phyloP scores from a whole-genome alignment of 1,140 invertebrate genomes.

The Rhynchophorus ferrugineus region DNA sequence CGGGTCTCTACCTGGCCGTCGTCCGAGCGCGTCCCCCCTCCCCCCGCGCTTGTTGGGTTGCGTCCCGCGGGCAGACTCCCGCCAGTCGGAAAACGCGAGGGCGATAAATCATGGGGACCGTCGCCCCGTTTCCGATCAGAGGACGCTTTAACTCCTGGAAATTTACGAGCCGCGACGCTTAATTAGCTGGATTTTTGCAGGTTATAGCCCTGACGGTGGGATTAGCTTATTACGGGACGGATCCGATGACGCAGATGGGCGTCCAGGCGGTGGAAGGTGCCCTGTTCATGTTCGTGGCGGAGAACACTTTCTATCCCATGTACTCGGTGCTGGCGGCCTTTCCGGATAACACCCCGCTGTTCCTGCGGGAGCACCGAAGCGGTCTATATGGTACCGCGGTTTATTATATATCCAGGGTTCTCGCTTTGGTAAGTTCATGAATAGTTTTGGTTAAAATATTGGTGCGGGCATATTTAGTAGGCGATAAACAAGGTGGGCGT shows the following conservation, averaged over 20 bases:
- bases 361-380: slow-evolving; percentile 67
- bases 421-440: slow-evolving; percentile 60
- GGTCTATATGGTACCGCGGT: slow-evolving; percentile 65
- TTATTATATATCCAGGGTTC: slow-evolving; percentile 68
- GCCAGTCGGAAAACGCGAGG: too few relatives aligned
- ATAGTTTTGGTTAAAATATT: slow-evolving; percentile 2
- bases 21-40: too few relatives aligned
- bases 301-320: slow-evolving; percentile 83
- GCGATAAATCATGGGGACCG: background rate
- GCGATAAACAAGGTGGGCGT: too few relatives aligned
- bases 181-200: slow-evolving; percentile 40
- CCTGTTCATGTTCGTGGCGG: slow-evolving; percentile 74
- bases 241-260: slow-evolving; percentile 60
- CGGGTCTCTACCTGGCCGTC: too few relatives aligned
- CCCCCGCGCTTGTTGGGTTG: too few relatives aligned
- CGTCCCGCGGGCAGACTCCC: too few relatives aligned
- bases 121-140: too few relatives aligned
- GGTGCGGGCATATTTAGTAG: too few relatives aligned
- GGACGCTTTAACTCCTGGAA: background rate
- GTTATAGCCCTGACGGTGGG: slow-evolving; percentile 67
- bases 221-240: slow-evolving; percentile 67
- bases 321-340: slow-evolving; percentile 73
- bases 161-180: background rate
- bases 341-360: slow-evolving; percentile 69
- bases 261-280: slow-evolving; percentile 77